Evolutionary conservation across 2,888 invertebrate species (phyloP).

Genomic region (Arctia plantaginis): DNA sequence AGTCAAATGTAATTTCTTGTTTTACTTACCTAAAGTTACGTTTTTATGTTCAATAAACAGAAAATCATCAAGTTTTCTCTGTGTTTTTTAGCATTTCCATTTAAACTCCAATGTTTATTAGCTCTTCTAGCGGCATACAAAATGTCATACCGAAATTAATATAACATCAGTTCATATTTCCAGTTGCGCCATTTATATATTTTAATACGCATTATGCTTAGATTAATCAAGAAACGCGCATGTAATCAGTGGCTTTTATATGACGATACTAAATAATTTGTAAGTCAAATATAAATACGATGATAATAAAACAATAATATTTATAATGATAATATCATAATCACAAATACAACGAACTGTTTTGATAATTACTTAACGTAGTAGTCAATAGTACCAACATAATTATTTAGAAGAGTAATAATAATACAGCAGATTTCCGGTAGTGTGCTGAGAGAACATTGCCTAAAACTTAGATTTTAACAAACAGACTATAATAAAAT

Average conservation of each 20-base stretch:
- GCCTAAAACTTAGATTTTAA: too few species aligned
- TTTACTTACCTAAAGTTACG: neutral
- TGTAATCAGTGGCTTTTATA: neutral
- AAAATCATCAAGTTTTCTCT: neutral
- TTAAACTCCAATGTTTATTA: neutral
- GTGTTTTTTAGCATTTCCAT: neutral
- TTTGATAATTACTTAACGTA: neutral
- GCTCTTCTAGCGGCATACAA: too few species aligned
- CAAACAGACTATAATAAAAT: too few species aligned
- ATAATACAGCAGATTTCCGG: neutral
- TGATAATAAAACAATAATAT: constrained; percentile 7
- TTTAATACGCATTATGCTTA: constrained; percentile 1
- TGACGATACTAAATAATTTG: constrained; percentile 9
- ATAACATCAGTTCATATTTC: neutral
- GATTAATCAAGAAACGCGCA: constrained; percentile 5
- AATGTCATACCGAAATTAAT: neutral
- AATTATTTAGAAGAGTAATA: too few species aligned
- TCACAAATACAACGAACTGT: neutral
- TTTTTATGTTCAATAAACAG: neutral
- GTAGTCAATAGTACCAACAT: neutral
- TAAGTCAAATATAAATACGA: neutral
- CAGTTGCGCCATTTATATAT: neutral
- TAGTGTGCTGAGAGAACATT: neutral
- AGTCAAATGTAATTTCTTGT: too few species aligned
- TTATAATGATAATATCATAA: neutral